Percentiles rank a stretch among this genome's conserved stretches.
Conservation (phyloP, 2,797 vertebrate genomes). For the Lacerta viridis region DNA sequence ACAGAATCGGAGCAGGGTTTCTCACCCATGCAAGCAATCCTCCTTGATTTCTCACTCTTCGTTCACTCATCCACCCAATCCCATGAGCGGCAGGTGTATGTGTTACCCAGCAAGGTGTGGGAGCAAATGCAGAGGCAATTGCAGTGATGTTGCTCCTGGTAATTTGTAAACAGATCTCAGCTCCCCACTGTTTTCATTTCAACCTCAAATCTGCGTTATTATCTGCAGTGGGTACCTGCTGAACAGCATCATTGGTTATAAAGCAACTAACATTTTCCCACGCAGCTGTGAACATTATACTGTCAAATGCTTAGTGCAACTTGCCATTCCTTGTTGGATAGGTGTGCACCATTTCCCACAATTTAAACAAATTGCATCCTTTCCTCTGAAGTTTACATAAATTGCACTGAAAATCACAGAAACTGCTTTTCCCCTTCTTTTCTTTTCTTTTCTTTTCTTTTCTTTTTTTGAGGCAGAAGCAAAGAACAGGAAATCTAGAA, state of each 20-base stretch:
- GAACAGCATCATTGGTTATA: neutral
- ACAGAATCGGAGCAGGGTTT: no score
- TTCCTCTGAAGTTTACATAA: constrained; percentile 12
- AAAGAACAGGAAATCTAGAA: neutral
- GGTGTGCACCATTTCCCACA: neutral
- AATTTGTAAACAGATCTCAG: neutral
- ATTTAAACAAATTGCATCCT: constrained; percentile 12
- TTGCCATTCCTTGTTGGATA: neutral
- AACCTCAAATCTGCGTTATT: neutral
- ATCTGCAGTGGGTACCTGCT: neutral
- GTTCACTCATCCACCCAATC: neutral
- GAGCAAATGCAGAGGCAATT: neutral
- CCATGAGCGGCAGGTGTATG: neutral
- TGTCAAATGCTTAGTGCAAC: neutral
- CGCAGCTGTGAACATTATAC: neutral
- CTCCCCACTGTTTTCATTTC: neutral
- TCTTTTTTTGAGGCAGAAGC: neutral
- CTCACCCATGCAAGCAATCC: no score
- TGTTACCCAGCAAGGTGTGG: neutral
- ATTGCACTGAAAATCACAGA: neutral
- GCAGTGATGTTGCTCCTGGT: neutral
- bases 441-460: no score
- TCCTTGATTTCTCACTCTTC: no score
- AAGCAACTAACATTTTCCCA: neutral
- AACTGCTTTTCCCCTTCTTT: neutral